Evolutionary conservation across 2,888 invertebrate genomes (phyloP).

Genomic region (Noctua pronuba): DNA sequence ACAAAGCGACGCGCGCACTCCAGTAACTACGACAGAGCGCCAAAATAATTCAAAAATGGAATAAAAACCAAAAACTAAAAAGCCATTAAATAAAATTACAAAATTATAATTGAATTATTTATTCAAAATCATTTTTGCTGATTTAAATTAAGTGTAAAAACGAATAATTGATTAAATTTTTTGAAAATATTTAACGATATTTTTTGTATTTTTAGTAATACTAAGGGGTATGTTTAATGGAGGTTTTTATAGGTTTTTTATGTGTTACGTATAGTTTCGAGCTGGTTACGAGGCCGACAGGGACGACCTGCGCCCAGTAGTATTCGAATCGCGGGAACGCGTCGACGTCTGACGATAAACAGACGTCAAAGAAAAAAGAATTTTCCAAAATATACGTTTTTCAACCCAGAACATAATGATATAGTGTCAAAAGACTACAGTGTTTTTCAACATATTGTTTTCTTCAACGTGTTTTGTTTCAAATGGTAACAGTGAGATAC

Average conservation of each 20-base stretch:
- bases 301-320: slow-evolving; percentile 84
- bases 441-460: slow-evolving; percentile 72
- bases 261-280: slow-evolving; percentile 72
- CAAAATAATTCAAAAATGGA: slow-evolving; percentile 68
- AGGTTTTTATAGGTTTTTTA: slow-evolving; percentile 48
- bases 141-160: neutral
- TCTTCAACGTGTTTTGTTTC: slow-evolving; percentile 65
- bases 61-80: slow-evolving; percentile 38
- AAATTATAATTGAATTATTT: neutral
- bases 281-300: slow-evolving; percentile 77
- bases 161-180: neutral
- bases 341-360: slow-evolving; percentile 80
- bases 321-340: slow-evolving; percentile 79
- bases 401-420: slow-evolving; percentile 78
- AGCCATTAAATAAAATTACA: slow-evolving; percentile 7
- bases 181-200: neutral
- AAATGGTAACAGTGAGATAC: slow-evolving; percentile 68
- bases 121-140: neutral
- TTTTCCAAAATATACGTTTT: slow-evolving; percentile 76
- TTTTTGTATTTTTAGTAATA: slow-evolving; percentile 19
- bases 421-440: slow-evolving; percentile 73
- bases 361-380: slow-evolving; percentile 74
- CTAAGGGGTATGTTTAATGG: slow-evolving; percentile 5
- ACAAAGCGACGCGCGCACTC: slow-evolving; percentile 86
- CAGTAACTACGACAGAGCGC: slow-evolving; percentile 73